Base-by-base conservation (phyloP, 1,140 invertebrate species). In the Augochlora pura region DNA sequence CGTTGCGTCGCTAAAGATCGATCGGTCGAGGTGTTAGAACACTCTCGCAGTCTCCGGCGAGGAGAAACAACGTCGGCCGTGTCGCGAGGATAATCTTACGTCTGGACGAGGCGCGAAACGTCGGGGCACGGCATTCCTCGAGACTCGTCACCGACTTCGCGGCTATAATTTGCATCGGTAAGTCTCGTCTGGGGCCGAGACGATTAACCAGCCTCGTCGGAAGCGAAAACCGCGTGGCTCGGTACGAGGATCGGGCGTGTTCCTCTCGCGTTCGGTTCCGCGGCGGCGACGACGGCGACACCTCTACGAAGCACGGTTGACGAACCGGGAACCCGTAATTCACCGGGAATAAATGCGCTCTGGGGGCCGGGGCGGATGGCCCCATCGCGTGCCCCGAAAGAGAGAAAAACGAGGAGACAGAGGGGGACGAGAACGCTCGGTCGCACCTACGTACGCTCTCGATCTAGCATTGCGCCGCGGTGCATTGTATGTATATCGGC, bases 401-500 rank as follows among this genome's bases (percentile, higher is more conserved):
- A 60, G 25, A 27, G 23, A 14, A 32, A 27, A 42, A 65, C 25
- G 39, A 16, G 52, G n/a, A 12, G n/a, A 21, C 3, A 21, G 27
- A n/a, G n/a, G 2, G 10, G 52, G 74, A 68, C n/a, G 77, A 63
- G 6, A 25, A 74, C 16, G 8, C 59, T 63, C 14, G 65, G 78
- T 84, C 82, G 73, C 69, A 80, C 83, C 81, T 83, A 84, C 54
- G 64, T 73, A 71, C 57, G 82, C 86, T 83, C 86, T 83, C 86
- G 81, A 85, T 88, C 82, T 73, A 81, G 80, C 82, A 72, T 82
- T 69, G 84, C 84, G 81, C 77, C 85, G 71, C 80, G 80, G 63
- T 63, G 86, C 87, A 91, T 91, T 91, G 90, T 91, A 91, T 91
- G 90, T 91, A 91, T 91, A 91, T 91, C 83, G 86, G 60, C 18